Evolutionary conservation across 2,797 vertebrate species (phyloP).

Genomic region (Onychomys arenicola): DNA sequence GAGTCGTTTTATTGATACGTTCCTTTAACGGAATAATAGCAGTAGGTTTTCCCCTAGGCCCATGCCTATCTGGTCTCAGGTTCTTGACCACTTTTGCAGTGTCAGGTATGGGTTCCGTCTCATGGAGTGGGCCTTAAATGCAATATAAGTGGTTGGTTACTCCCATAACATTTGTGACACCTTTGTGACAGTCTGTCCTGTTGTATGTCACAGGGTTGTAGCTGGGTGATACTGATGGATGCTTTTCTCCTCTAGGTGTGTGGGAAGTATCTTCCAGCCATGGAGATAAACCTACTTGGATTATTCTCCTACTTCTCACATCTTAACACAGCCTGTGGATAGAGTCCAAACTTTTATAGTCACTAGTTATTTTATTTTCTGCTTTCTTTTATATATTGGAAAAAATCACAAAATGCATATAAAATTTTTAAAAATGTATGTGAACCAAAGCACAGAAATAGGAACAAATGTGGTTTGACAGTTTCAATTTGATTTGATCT

Average conservation of each 20-base stretch:
- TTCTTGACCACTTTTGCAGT: neutral
- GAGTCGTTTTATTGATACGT: neutral
- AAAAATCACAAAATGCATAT: neutral
- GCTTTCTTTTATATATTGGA: constrained; percentile 9
- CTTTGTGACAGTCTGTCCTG: too few species aligned
- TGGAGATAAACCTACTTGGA: neutral
- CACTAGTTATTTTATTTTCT: neutral
- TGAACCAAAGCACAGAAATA: neutral
- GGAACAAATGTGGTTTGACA: neutral
- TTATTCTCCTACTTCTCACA: neutral
- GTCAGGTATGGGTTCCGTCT: neutral
- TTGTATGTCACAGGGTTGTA: too few species aligned
- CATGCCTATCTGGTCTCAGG: neutral
- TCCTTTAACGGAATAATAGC: neutral
- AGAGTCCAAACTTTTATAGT: neutral
- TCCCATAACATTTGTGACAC: neutral
- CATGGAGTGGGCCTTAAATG: neutral
- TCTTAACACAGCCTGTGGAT: neutral
- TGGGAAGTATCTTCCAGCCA: neutral
- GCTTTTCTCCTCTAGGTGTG: neutral
- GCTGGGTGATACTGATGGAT: neutral
- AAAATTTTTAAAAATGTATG: neutral
- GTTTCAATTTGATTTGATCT: neutral
- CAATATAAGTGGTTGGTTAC: neutral
- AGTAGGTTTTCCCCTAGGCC: neutral